phyloP scores from a whole-genome alignment of 1,140 invertebrate species.

The Diachasmimorpha longicaudata region DNA sequence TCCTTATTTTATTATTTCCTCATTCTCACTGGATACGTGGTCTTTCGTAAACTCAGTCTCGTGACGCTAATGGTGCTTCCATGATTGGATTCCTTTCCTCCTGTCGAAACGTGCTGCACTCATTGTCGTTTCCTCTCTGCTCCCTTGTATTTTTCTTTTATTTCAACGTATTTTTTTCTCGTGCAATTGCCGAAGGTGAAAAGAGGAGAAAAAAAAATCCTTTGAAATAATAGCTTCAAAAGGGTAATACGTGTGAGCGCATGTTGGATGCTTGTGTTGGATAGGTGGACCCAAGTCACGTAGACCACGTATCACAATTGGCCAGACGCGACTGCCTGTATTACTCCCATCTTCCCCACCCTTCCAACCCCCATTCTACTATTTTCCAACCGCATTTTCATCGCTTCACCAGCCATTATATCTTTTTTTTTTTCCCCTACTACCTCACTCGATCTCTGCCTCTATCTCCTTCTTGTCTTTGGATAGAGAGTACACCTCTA shows the following conservation, averaged over 20 bases:
- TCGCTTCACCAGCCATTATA: slow-evolving; percentile 1
- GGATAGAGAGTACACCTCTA: not conserved
- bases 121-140: not conserved
- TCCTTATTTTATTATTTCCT: slow-evolving; percentile 1
- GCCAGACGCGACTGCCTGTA: slow-evolving; percentile 4
- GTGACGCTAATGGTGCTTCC: slow-evolving; percentile 7
- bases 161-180: not conserved
- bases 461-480: not conserved
- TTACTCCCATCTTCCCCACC: not conserved
- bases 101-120: not conserved
- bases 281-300: slow-evolving; percentile 7
- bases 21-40: not conserved
- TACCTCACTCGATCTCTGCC: not conserved
- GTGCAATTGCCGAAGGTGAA: not conserved
- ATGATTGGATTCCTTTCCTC: slow-evolving; percentile 5
- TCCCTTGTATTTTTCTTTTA: not conserved
- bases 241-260: not conserved
- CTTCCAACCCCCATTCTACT: not conserved
- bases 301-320: slow-evolving; percentile 8
- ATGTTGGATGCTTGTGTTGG: not conserved
- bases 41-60: slow-evolving; percentile 9
- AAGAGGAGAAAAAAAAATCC: not conserved
- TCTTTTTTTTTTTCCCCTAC: not conserved
- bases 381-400: slow-evolving; percentile 6
- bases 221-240: slow-evolving; percentile 6